A percentile compares a stretch with the other conserved stretches of the same genome.
Conservation (phyloP, 2,888 invertebrate genomes). For the Tuberolachnus salignus region DNA sequence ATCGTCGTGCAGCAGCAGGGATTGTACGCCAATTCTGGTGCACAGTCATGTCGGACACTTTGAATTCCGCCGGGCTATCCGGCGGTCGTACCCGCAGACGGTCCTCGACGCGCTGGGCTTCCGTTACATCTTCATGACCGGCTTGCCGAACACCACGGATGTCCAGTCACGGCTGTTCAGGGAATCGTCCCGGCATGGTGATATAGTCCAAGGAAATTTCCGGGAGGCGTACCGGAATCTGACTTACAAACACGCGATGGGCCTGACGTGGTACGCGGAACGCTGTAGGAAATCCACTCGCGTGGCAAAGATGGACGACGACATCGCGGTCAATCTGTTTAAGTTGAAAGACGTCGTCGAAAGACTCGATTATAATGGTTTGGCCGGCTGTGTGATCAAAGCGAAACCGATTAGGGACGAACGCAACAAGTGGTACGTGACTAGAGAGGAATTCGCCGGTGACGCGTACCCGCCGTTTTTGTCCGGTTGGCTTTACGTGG, state of each 20-base stretch:
- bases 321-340: conserved; percentile 75
- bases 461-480: conserved; percentile 75
- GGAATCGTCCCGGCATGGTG: conserved; percentile 71
- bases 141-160: neutral
- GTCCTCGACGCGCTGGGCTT: conserved; percentile 20
- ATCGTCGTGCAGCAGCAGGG: neutral
- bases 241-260: conserved; percentile 84
- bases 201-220: conserved; percentile 79
- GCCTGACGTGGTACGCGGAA: conserved; percentile 74
- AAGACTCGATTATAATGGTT: conserved; percentile 60
- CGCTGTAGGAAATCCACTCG: conserved; percentile 70
- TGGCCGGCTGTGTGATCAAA: conserved; percentile 74
- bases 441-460: conserved; percentile 69
- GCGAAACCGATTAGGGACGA: conserved; percentile 71
- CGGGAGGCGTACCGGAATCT: conserved; percentile 78
- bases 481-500: conserved; percentile 85
- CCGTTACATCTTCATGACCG: conserved; percentile 35
- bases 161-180: conserved; percentile 63
- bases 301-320: conserved; percentile 82
- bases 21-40: conserved; percentile 21
- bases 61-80: conserved; percentile 3
- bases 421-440: conserved; percentile 82
- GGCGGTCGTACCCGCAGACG: conserved; percentile 11
- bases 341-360: conserved; percentile 65
- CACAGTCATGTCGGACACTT: conserved; percentile 37